Conservation (phyloP, 2,797 vertebrate genomes). For the Acanthiza pusilla region DNA sequence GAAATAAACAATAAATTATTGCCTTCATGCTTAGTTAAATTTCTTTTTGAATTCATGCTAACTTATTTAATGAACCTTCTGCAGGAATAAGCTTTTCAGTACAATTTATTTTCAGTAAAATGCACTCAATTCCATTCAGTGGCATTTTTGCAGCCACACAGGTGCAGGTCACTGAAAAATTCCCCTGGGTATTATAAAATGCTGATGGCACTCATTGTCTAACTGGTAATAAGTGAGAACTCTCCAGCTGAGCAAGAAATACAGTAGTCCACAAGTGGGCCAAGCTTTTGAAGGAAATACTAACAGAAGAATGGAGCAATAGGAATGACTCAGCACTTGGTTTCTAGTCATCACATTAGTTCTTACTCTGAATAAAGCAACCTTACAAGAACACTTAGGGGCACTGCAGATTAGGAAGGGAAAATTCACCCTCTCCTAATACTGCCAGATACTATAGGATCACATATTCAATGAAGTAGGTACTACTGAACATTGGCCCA, state of each 20-base stretch:
- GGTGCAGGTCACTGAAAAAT: background rate
- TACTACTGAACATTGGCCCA: background rate
- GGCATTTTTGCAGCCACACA: background rate
- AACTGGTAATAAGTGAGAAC: background rate
- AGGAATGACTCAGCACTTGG: background rate
- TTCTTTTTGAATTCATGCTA: background rate
- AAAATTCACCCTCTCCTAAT: background rate
- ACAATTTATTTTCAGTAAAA: background rate
- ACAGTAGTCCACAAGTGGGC: background rate
- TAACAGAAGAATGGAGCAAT: background rate
- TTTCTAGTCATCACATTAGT: background rate
- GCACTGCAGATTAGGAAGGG: background rate
- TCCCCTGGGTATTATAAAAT: background rate
- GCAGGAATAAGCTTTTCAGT: background rate
- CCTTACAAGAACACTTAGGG: background rate
- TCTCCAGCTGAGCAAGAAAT: background rate
- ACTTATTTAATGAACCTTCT: background rate
- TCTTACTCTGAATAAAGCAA: background rate
- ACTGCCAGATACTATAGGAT: background rate
- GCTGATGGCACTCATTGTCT: background rate
- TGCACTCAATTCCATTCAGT: background rate
- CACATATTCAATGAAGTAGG: background rate
- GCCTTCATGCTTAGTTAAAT: background rate
- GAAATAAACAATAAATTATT: background rate
- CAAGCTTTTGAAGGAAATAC: background rate